These are phyloP conservation scores for Sussaba pulchella DNA, from an alignment of 2,888 invertebrate genomes.

Conservation along the genomic window DNA sequence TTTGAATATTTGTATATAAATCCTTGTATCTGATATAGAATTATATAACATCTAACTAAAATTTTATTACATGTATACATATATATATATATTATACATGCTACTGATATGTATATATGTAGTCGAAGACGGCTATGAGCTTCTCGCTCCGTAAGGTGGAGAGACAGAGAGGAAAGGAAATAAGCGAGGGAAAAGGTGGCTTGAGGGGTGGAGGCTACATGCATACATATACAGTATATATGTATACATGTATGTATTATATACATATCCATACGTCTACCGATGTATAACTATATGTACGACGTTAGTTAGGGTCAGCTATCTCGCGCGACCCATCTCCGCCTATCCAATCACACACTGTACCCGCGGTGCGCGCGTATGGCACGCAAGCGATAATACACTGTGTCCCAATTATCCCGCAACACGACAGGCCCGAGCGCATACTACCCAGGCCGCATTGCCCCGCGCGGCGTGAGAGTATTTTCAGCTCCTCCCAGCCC, in stretches of 20 bases:
- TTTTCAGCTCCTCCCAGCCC: constrained; percentile 79
- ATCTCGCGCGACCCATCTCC: constrained; percentile 84
- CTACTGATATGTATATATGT: too few species aligned
- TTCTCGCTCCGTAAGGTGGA: too few species aligned
- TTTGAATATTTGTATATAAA: too few species aligned
- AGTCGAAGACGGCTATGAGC: too few species aligned
- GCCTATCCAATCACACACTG: constrained; percentile 84
- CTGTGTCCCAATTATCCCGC: constrained; percentile 84
- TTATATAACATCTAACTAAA: too few species aligned
- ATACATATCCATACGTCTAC: background rate
- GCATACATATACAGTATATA: background rate
- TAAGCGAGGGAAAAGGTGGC: too few species aligned
- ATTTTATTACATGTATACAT: too few species aligned
- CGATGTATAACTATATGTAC: too few species aligned
- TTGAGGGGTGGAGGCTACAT: too few species aligned
- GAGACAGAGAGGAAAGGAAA: too few species aligned
- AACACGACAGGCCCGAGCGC: constrained; percentile 78
- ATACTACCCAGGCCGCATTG: constrained; percentile 52
- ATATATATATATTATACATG: too few species aligned
- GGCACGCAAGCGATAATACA: constrained; percentile 84
- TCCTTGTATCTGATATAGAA: too few species aligned
- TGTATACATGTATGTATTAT: background rate
- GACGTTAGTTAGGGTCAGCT: constrained; percentile 83
- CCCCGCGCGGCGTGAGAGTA: constrained; percentile 76
- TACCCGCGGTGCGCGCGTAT: constrained; percentile 77